phyloP scores from a whole-genome alignment of 2,113 vertebrate species.

The Plectropomus leopardus region DNA sequence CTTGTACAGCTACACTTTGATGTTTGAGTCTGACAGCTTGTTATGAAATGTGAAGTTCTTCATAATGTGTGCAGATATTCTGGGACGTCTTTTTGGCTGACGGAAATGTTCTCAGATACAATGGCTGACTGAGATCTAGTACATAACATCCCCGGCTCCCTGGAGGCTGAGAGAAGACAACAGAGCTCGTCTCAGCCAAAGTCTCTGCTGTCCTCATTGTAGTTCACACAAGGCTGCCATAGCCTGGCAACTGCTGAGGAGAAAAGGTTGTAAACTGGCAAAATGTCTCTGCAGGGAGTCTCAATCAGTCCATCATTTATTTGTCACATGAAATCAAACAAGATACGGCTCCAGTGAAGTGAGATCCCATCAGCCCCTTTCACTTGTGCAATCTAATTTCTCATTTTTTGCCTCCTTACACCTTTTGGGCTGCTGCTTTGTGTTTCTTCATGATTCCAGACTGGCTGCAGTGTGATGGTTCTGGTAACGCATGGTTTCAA shows the following conservation, averaged over 20 bases:
- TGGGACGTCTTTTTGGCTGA: constrained; percentile 1
- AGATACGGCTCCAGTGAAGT: too few species aligned
- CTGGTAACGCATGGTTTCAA: too few species aligned
- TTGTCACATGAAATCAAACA: too few species aligned
- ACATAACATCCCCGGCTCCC: not conserved
- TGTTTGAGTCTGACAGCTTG: not conserved
- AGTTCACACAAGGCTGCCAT: not conserved
- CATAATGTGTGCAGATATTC: not conserved
- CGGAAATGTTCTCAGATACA: constrained; percentile 1
- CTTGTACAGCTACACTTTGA: not conserved
- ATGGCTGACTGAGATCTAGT: not conserved
- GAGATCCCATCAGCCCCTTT: too few species aligned
- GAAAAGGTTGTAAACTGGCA: not conserved
- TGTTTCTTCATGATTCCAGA: too few species aligned
- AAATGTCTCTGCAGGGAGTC: not conserved
- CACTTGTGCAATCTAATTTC: too few species aligned
- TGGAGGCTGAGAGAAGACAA: not conserved
- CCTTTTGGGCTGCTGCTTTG: too few species aligned
- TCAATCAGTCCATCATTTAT: too few species aligned
- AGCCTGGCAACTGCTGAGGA: not conserved
- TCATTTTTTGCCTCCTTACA: too few species aligned
- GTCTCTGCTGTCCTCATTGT: not conserved
- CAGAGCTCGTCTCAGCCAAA: not conserved
- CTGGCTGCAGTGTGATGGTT: too few species aligned
- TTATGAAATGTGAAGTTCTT: not conserved